A percentile compares a stretch with the other conserved stretches of the same genome.
Evolutionary conservation across 2,113 vertebrate genomes (phyloP).

Genomic region (Centropus unirufus): DNA sequence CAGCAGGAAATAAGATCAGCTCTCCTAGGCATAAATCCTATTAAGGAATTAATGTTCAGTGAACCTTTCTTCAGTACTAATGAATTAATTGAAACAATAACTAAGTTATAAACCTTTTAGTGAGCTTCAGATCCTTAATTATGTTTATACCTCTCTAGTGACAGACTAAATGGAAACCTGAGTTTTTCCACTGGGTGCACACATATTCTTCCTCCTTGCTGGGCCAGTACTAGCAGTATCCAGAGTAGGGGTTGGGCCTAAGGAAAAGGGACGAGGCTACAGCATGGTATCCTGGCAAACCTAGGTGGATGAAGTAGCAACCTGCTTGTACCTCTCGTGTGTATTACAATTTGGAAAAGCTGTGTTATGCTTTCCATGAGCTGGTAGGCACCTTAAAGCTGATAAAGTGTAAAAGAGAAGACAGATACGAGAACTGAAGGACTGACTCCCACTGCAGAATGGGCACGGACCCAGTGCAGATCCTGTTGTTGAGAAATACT

Average conservation of each 20-base stretch:
- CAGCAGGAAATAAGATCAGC: background rate
- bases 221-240: background rate
- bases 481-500: background rate
- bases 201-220: background rate
- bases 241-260: rapidly evolving
- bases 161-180: background rate
- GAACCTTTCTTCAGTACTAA: slow-evolving; percentile 7
- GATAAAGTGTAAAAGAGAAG: background rate
- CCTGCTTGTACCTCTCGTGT: background rate
- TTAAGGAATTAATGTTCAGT: slow-evolving; percentile 29
- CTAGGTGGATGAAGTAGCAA: background rate
- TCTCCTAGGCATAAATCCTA: background rate
- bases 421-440: background rate
- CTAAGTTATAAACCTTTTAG: slow-evolving; percentile 18
- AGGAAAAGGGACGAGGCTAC: background rate
- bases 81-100: slow-evolving; percentile 43
- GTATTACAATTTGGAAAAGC: background rate
- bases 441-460: background rate
- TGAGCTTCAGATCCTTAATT: background rate
- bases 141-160: background rate
- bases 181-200: background rate
- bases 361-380: background rate
- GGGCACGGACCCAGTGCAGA: background rate
- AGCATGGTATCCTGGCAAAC: background rate
- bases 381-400: background rate